These are phyloP conservation scores for Tretioscincus oriximinensis DNA, from an alignment of 2,113 vertebrate species.

Conservation along the genomic window DNA sequence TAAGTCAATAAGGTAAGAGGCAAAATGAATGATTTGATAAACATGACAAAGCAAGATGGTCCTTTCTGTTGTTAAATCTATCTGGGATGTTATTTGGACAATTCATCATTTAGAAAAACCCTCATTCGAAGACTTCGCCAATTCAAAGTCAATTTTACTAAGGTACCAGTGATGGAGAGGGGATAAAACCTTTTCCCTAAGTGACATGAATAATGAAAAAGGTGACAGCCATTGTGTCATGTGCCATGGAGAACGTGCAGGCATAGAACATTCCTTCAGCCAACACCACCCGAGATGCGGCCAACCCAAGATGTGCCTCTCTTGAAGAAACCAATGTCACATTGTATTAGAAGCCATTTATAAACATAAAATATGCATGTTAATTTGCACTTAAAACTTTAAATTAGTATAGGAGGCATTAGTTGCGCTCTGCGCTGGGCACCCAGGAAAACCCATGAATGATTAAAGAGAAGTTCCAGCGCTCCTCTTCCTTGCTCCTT, in stretches of 20 bases:
- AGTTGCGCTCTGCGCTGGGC: conserved; percentile 81
- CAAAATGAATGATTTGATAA: conserved; percentile 74
- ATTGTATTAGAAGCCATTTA: conserved; percentile 81
- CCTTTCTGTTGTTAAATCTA: conserved; percentile 65
- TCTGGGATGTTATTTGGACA: conserved; percentile 68
- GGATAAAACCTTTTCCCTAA: conserved; percentile 32
- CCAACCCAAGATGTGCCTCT: conserved; percentile 53
- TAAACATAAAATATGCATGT: conserved; percentile 88
- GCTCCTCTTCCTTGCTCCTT: conserved; percentile 81
- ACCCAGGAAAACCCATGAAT: conserved; percentile 83
- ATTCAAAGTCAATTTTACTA: neutral
- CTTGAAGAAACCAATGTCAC: conserved; percentile 73
- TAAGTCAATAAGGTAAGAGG: conserved; percentile 73
- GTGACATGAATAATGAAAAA: conserved; percentile 44
- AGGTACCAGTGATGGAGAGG: conserved; percentile 27
- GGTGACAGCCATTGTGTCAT: conserved; percentile 41
- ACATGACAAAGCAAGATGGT: conserved; percentile 56
- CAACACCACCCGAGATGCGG: conserved; percentile 58
- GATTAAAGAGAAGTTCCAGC: conserved; percentile 89
- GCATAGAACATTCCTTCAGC: conserved; percentile 49
- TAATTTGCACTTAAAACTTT: conserved; percentile 90
- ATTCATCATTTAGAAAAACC: conserved; percentile 60
- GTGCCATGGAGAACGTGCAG: conserved; percentile 37
- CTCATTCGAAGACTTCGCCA: conserved; percentile 25
- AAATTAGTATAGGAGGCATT: conserved; percentile 85